Base-by-base conservation (phyloP, 2,888 invertebrate species). In the Choreutis nemorana region DNA sequence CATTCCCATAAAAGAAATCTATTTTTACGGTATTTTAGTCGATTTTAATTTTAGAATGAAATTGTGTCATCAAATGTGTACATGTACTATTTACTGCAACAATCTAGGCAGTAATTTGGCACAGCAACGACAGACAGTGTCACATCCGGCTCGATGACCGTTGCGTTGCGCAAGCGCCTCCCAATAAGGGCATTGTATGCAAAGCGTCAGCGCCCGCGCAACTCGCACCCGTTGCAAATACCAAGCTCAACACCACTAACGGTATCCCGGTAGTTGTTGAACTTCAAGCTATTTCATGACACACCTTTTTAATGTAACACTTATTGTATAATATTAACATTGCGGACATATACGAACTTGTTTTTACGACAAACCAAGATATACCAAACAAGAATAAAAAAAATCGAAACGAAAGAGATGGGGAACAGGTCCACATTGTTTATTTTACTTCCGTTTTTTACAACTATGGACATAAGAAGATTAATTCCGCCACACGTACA, bases 121-220 rank as follows among this genome's bases (percentile, higher is more conserved):
- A 51, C 53, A 49, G 48, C 50, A 53, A 53, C 44, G 50, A 41
- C 22, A 44, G 32, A 37, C 43, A 48, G 45, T 48, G 45, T 68
- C 68, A 65, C 64, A 70, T 77, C 77, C 75, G 73, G 67, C 64
- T 59, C 51, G 50, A 45, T 62, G 64, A 57, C 62, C 66, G 55
- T 51, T 23, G 23, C 36, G 58, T 71, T 72, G 70, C 71, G 70
- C 72, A 72, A 72, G 55, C 55, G 49, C 47, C 33, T 28, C 25
- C 51, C 50, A 50, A 54, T 62, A 72, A 65, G 67, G 70, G 62
- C 68, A 77, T 77, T 77, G 77, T 78, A 75, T 77, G 77, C 73
- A 70, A 78, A 77, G 62, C 58, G 52, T 37, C 33, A 39, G 50
- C 46, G 46, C 41, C 34, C 37, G 44, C 49, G 52, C 53, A 50